A percentile compares a stretch with the other conserved stretches of the same genome.
These are phyloP conservation scores for Strigamia crassipes DNA, from an alignment of 2,888 invertebrate species.

Conservation along the genomic window DNA sequence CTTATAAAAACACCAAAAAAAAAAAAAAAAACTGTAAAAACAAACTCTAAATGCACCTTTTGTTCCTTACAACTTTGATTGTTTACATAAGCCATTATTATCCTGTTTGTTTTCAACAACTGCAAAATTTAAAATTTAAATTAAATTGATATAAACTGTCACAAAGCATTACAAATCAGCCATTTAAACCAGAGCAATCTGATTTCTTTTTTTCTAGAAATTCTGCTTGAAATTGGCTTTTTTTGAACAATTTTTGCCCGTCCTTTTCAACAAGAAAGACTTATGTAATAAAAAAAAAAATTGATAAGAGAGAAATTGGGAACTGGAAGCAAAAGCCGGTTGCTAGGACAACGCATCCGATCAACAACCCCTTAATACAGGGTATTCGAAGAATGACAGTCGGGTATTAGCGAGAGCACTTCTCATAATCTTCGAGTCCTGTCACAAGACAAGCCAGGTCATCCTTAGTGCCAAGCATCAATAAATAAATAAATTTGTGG, in stretches of 20 bases:
- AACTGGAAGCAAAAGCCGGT: neutral
- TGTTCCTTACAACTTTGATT: too few species aligned
- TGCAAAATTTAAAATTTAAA: too few species aligned
- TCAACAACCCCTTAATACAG: conserved; percentile 34
- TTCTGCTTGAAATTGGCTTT: too few species aligned
- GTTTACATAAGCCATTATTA: too few species aligned
- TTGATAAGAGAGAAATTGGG: neutral
- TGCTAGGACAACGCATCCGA: conserved; percentile 6
- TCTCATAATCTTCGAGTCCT: conserved; percentile 23
- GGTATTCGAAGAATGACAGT: conserved; percentile 40
- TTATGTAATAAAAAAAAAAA: neutral
- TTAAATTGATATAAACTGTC: too few species aligned
- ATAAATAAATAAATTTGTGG: conserved; percentile 42
- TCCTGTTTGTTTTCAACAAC: too few species aligned
- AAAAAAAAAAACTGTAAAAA: too few species aligned
- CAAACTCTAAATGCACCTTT: too few species aligned
- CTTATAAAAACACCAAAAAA: too few species aligned
- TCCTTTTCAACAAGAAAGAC: neutral
- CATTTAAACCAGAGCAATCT: too few species aligned
- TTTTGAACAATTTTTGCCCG: neutral
- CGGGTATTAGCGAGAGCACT: conserved; percentile 38
- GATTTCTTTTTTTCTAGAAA: too few species aligned
- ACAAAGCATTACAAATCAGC: too few species aligned
- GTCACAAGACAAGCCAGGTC: conserved; percentile 36
- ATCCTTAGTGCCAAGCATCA: conserved; percentile 20